These are phyloP conservation scores for Ephialtes manifestator DNA, from an alignment of 2,888 invertebrate species.

Conservation along the genomic window DNA sequence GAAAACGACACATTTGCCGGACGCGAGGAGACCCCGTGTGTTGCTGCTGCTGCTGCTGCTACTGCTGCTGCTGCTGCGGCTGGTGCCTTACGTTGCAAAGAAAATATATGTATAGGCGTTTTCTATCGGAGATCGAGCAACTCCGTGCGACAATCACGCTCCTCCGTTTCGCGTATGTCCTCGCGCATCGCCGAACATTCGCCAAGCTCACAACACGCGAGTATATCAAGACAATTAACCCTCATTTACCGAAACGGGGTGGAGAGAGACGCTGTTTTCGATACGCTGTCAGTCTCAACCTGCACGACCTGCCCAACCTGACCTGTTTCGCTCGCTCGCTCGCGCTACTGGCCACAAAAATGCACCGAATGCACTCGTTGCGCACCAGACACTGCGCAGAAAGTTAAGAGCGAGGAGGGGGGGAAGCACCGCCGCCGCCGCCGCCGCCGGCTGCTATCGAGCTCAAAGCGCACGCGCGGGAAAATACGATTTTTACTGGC, in stretches of 20 bases:
- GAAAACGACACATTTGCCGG: slow-evolving; percentile 79
- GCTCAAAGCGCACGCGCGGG: slow-evolving; percentile 42
- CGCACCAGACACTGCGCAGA: slow-evolving; percentile 67
- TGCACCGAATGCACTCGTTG: slow-evolving; percentile 66
- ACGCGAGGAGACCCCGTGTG: slow-evolving; percentile 63
- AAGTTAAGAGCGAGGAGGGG: slow-evolving; percentile 31
- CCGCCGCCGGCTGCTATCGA: slow-evolving; percentile 5
- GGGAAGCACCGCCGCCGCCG: background rate
- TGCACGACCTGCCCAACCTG: slow-evolving; percentile 80
- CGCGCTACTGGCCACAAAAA: slow-evolving; percentile 62
- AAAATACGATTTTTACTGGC: slow-evolving; percentile 47
- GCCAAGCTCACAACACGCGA: slow-evolving; percentile 58
- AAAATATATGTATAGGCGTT: background rate
- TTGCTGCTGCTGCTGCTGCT: no score
- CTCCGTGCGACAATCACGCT: slow-evolving; percentile 44
- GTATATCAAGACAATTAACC: slow-evolving; percentile 70
- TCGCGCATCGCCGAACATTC: slow-evolving; percentile 53
- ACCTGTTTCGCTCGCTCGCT: slow-evolving; percentile 73
- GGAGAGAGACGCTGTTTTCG: slow-evolving; percentile 70
- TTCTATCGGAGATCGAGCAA: slow-evolving; percentile 64
- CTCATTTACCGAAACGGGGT: slow-evolving; percentile 74
- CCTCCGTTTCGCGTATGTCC: slow-evolving; percentile 20
- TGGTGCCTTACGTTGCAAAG: slow-evolving; percentile 2
- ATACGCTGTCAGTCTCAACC: slow-evolving; percentile 74
- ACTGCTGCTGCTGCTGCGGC: slow-evolving; percentile 1